These are phyloP conservation scores for Mustela nigripes DNA, from an alignment of 2,113 vertebrate species.

Conservation along the genomic window DNA sequence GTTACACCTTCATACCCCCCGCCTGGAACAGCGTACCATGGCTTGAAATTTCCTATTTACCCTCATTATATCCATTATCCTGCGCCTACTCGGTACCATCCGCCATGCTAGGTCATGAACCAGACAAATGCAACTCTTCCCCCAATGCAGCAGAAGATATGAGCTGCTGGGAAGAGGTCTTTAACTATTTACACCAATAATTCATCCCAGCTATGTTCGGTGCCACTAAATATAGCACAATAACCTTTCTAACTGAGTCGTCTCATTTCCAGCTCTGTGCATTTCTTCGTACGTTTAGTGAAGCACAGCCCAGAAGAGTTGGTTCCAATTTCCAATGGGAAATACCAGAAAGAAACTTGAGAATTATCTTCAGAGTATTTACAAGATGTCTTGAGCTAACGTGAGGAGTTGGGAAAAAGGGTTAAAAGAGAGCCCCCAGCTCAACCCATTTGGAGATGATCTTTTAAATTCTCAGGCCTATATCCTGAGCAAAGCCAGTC, in stretches of 20 bases:
- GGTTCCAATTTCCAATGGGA: neutral
- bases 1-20: neutral
- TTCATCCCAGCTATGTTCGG: neutral
- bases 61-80: neutral
- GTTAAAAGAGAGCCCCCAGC: neutral
- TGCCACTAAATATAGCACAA: neutral
- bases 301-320: neutral
- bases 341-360: constrained; percentile 2
- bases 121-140: neutral
- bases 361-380: neutral
- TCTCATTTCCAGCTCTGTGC: neutral
- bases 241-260: neutral
- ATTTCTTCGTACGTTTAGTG: neutral
- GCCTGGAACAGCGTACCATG: neutral
- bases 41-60: neutral
- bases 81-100: neutral
- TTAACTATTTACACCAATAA: neutral
- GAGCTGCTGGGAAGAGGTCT: neutral
- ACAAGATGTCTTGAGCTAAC: neutral
- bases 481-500: neutral
- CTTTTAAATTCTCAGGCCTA: neutral
- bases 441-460: neutral
- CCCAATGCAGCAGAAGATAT: neutral
- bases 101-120: neutral
- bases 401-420: neutral